These are phyloP conservation scores for Halichoerus grypus DNA, from an alignment of 2,113 vertebrate genomes.

Conservation along the genomic window DNA sequence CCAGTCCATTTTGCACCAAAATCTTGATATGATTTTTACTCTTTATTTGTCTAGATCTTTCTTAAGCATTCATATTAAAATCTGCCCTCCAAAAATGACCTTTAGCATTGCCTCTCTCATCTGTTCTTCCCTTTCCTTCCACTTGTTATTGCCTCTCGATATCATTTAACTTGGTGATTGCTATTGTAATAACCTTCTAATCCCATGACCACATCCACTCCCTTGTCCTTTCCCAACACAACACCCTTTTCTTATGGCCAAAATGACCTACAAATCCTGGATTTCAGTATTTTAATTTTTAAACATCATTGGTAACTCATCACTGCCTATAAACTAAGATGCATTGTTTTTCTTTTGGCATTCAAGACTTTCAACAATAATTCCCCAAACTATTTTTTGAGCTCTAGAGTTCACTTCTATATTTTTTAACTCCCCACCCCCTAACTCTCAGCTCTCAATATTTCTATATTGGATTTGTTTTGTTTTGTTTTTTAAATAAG, in stretches of 20 bases:
- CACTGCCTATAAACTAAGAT: conserved; percentile 10
- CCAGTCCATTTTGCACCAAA: neutral
- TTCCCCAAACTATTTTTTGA: neutral
- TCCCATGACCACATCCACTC: neutral
- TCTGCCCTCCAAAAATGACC: neutral
- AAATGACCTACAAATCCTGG: neutral
- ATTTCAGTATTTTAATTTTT: conserved; percentile 55
- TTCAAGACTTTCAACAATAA: neutral
- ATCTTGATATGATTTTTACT: neutral
- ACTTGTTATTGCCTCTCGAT: neutral
- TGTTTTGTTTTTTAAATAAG: neutral
- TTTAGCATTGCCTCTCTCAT: neutral
- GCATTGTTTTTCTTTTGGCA: neutral
- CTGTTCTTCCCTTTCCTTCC: neutral
- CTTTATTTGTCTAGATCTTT: neutral
- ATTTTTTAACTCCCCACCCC: neutral
- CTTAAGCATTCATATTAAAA: conserved; percentile 10
- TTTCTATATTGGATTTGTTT: neutral
- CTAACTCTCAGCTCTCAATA: neutral
- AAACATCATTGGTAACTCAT: neutral
- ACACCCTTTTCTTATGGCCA: neutral
- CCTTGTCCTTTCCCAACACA: neutral
- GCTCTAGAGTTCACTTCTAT: neutral
- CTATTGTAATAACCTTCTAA: neutral
- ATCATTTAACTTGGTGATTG: neutral